Evolutionary conservation across 2,888 invertebrate genomes (phyloP).

Genomic region (Ditula angustiorana): DNA sequence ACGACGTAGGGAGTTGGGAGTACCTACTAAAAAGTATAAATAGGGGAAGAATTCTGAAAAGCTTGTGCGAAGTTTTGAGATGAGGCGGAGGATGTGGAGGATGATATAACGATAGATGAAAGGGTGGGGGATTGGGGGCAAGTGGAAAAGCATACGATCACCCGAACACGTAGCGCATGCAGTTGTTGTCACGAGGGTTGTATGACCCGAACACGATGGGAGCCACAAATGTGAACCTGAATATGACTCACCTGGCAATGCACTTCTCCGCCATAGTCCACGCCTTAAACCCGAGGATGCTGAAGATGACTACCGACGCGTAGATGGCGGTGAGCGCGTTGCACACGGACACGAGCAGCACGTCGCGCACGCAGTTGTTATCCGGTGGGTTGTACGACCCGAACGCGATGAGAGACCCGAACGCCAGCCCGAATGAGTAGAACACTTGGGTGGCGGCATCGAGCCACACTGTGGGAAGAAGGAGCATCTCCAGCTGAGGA

Average conservation of each 20-base stretch:
- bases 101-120: too few species aligned
- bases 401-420: slow-evolving; percentile 97
- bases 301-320: slow-evolving; percentile 97
- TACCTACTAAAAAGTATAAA: too few species aligned
- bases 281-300: slow-evolving; percentile 98
- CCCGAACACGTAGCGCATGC: too few species aligned
- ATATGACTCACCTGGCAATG: slow-evolving; percentile 78
- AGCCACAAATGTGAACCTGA: too few species aligned
- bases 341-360: slow-evolving; percentile 95
- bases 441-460: slow-evolving; percentile 99
- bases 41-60: too few species aligned
- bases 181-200: too few species aligned
- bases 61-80: too few species aligned
- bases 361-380: slow-evolving; percentile 97
- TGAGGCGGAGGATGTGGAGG: too few species aligned
- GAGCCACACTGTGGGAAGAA: slow-evolving; percentile 96
- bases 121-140: too few species aligned
- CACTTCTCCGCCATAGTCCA: slow-evolving; percentile 95
- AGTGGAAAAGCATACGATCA: too few species aligned
- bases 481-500: slow-evolving; percentile 94
- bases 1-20: too few species aligned
- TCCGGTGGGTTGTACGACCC: slow-evolving; percentile 98
- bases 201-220: too few species aligned
- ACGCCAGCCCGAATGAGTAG: slow-evolving; percentile 97
- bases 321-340: slow-evolving; percentile 97